A percentile compares a stretch with the other conserved stretches of the same genome.
Evolutionary conservation across 2,888 invertebrate genomes (phyloP).

Genomic region (Erannis defoliaria): DNA sequence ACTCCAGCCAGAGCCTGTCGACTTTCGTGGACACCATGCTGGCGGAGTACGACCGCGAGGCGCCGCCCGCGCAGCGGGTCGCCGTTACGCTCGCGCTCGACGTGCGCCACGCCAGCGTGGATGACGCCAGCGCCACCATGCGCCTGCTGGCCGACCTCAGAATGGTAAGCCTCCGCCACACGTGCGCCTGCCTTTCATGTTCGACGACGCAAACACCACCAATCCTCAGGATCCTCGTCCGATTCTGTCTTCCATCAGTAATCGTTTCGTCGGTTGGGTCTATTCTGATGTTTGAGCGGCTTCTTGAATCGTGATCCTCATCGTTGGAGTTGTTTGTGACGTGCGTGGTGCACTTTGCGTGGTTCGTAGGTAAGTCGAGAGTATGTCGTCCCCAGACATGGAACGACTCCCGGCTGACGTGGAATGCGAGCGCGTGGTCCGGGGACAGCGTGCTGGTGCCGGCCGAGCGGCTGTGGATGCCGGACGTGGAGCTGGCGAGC

Average conservation of each 20-base stretch:
- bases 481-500: slow-evolving; percentile 91
- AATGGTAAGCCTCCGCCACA: slow-evolving; percentile 76
- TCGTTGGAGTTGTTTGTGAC: too few relatives aligned
- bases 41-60: slow-evolving; percentile 76
- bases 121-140: slow-evolving; percentile 88
- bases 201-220: too few relatives aligned
- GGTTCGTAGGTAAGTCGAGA: neutral
- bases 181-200: neutral
- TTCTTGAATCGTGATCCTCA: too few relatives aligned
- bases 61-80: slow-evolving; percentile 64
- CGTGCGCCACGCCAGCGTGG: slow-evolving; percentile 88
- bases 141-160: slow-evolving; percentile 75
- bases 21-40: slow-evolving; percentile 70
- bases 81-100: slow-evolving; percentile 84
- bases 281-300: too few relatives aligned
- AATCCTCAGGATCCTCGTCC: too few relatives aligned
- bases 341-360: too few relatives aligned
- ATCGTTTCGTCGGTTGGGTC: too few relatives aligned
- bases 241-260: too few relatives aligned
- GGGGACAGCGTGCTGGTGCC: slow-evolving; percentile 87
- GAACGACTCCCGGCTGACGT: slow-evolving; percentile 90
- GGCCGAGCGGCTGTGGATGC: slow-evolving; percentile 92
- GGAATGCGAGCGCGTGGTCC: slow-evolving; percentile 90
- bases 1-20: slow-evolving; percentile 61
- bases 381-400: slow-evolving; percentile 85